Evolutionary conservation across 2,797 vertebrate species (phyloP).

Genomic region (Vespertilio murinus): DNA sequence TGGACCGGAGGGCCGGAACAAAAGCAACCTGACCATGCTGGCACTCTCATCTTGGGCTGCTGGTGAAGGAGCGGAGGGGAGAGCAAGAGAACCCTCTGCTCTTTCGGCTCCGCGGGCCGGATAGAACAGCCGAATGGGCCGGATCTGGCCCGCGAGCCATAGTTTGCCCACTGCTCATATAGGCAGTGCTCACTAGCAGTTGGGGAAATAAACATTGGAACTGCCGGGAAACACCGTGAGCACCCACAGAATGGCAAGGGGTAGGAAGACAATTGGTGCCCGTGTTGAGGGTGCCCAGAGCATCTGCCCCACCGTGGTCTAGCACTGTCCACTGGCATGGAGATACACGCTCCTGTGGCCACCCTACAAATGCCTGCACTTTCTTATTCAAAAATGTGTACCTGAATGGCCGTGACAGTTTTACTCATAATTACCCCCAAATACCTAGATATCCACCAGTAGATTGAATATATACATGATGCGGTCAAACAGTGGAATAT

Average conservation of each 20-base stretch:
- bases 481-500: not conserved
- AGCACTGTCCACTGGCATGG: not conserved
- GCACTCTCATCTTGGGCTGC: no score
- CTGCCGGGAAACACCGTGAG: not conserved
- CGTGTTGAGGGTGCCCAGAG: not conserved
- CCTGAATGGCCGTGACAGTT: not conserved
- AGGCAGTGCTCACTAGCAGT: no score
- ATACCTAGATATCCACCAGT: fast-evolving
- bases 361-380: not conserved
- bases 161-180: no score
- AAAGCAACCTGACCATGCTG: no score
- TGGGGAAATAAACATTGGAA: not conserved
- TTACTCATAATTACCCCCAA: not conserved
- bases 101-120: no score
- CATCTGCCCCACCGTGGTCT: no score
- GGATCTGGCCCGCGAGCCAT: no score
- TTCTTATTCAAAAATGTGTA: not conserved
- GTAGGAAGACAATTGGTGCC: not conserved
- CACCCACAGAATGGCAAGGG: not conserved
- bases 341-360: no score
- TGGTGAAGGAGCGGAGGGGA: no score
- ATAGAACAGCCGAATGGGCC: no score
- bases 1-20: no score
- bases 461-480: not conserved
- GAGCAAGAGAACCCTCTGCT: no score